Percentiles rank a stretch among this genome's conserved stretches.
These are phyloP conservation scores for Turritopsis dohrnii DNA, from an alignment of 30 jellyfish, hydroid and myxozoan species.

Conservation along the genomic window DNA sequence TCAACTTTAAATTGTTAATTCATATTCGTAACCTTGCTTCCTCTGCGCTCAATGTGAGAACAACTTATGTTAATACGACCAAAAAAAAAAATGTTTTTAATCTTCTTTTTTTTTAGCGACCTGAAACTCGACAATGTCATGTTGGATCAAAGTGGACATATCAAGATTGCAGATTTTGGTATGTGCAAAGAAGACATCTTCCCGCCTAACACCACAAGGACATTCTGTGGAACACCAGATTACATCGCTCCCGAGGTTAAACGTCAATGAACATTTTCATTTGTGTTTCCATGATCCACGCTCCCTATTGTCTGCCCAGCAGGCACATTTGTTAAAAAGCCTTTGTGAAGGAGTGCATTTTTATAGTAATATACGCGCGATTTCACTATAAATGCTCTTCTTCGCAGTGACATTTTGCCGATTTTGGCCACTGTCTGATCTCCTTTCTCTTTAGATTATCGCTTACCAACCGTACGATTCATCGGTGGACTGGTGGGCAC, in stretches of 20 bases:
- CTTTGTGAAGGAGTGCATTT: too few species aligned
- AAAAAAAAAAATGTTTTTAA: too few species aligned
- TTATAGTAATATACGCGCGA: too few species aligned
- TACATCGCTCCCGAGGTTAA: slow-evolving; percentile 98
- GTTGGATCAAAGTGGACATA: slow-evolving; percentile 92
- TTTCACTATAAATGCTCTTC: too few species aligned
- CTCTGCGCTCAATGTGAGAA: too few species aligned
- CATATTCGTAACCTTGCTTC: too few species aligned
- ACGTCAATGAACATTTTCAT: neutral
- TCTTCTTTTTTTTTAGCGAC: slow-evolving; percentile 41
- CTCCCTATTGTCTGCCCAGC: too few species aligned
- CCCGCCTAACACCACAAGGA: slow-evolving; percentile 97
- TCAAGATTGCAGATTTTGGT: slow-evolving; percentile 97
- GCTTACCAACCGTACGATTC: slow-evolving; percentile 97
- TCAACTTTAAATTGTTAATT: too few species aligned
- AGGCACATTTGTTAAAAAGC: too few species aligned
- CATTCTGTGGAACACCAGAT: slow-evolving; percentile 97
- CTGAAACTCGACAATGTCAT: slow-evolving; percentile 83
- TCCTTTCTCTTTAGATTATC: slow-evolving; percentile 57
- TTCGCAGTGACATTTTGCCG: too few species aligned
- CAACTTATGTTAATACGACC: too few species aligned
- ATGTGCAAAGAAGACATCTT: slow-evolving; percentile 94
- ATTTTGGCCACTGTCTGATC: too few species aligned
- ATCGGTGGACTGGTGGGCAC: slow-evolving; percentile 99
- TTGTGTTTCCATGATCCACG: neutral